phyloP scores from a whole-genome alignment of 2,888 invertebrate genomes.

The Eupithecia dodoneata region DNA sequence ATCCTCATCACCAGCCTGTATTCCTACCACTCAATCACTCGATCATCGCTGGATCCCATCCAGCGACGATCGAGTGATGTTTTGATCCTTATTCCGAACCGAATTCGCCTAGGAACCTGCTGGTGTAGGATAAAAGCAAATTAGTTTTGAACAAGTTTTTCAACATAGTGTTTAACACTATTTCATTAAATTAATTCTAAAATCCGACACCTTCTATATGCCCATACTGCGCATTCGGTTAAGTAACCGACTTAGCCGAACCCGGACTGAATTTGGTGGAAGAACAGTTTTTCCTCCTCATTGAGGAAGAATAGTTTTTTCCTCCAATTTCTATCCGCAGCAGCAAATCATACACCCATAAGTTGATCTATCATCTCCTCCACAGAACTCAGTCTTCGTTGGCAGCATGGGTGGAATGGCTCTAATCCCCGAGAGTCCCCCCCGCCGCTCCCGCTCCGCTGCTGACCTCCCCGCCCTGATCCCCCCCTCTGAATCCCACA shows the following conservation, averaged over 20 bases:
- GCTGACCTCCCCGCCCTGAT: conserved; percentile 91
- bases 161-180: too few relatives aligned
- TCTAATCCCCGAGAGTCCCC: conserved; percentile 87
- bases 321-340: neutral
- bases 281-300: too few relatives aligned
- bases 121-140: too few relatives aligned
- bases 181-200: neutral
- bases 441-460: conserved; percentile 92
- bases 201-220: neutral
- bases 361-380: conserved; percentile 22
- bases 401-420: conserved; percentile 87
- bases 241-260: too few relatives aligned
- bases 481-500: conserved; percentile 77
- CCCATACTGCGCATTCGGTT: too few relatives aligned
- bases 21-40: neutral
- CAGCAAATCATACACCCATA: neutral
- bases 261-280: too few relatives aligned
- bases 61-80: too few relatives aligned
- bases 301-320: too few relatives aligned
- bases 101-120: too few relatives aligned
- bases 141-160: too few relatives aligned
- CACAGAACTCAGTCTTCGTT: conserved; percentile 93
- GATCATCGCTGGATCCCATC: too few relatives aligned
- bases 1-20: neutral
- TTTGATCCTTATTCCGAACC: too few relatives aligned